Evolutionary conservation across 2,888 invertebrate species (phyloP), one percentile per base, ranked within the genome.

Genomic region (Agapetus fuscipes): DNA sequence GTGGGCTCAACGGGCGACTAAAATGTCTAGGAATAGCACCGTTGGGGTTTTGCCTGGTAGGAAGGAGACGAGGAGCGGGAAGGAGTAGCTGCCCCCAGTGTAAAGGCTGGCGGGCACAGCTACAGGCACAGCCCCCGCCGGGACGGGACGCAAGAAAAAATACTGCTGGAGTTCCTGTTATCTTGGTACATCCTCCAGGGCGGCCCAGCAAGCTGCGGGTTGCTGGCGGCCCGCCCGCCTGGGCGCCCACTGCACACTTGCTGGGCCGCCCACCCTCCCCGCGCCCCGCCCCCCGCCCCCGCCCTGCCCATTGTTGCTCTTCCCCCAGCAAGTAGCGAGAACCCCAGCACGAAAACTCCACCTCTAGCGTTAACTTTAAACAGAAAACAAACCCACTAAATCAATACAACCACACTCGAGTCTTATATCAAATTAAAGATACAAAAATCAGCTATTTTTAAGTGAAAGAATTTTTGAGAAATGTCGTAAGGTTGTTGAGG

Each of bases 281-380:
- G 20, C 5, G 55, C 61, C 65, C 61, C 56, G 62, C 59, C 60
- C 58, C 58, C 56, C 55, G 59, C 65, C 66, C 69, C 68, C 66
- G 66, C 66, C 59, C 55, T 65, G 64, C 66, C 70, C 68, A 70
- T 70, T 70, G 69, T 70, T 69, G 66, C 67, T 64, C 64, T 62
- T 60, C 59, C 55, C 57, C 59, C 61, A 65, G 61, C 57, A 65
- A 66, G 66, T 61, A 59, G 33, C 51, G 52, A 33, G 15, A 56
- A 60, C 61, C 61, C 61, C 52, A 51, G 31, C 44, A 49, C 49
- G 61, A 64, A 62, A 55, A 52, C 66, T 69, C 64, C 55, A 67
- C 59, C 70, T 70, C 68, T 62, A 58, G 66, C 51, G 37, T 56
- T 49, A 34, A 53, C 52, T 66, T 64, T 51, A 40, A 54, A 54